Evolutionary conservation across 2,113 vertebrate genomes (phyloP), one percentile per base, ranked within the genome.

Genomic region (Steatornis caripensis): DNA sequence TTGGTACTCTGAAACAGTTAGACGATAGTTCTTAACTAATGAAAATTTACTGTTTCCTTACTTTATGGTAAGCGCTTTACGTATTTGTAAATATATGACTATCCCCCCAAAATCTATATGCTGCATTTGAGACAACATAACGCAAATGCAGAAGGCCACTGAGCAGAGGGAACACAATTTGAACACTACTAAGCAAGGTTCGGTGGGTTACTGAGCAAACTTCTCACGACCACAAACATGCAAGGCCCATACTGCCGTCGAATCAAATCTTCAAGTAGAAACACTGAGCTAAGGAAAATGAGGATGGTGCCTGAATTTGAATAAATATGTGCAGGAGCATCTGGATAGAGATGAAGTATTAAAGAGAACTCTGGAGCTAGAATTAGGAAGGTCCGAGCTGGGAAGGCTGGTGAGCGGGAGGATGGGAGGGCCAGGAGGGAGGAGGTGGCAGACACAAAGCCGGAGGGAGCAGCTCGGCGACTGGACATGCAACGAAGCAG

Each of bases 401-500:
- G 71, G 34, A 76, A 72, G 41, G 61, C 26, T 77, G 41, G 53
- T 9, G 37, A 80, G 58, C 74, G 9, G 15, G 20, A 92, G 18
- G 30, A 37, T 1, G 2, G 37, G 15, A 66, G 6, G 32, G 16
- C 18, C 27, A 32, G 27, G 21, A 90, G 10, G 24, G 64, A 68
- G 43, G 23, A 72, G 46, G 39, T 24, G 29, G 58, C 24, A 70
- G 26, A 41, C 1, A 26, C 1, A 3, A 43, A 75, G 34, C 11
- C 0, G 0, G 19, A 53, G 32, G 37, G 26, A 78, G 43, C 61
- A 93, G 29, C 32, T 74, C 1, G 0, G 37, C 57, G 66, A 90
- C n/a, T 6, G 53, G 53, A 75, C 11, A 76, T 45, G 51, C 24
- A 69, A 68, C 0, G 2, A 80, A 77, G 26, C 29, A 49, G 65